phyloP scores from a whole-genome alignment of 2,797 vertebrate genomes.

The Anisognathus igniventris region DNA sequence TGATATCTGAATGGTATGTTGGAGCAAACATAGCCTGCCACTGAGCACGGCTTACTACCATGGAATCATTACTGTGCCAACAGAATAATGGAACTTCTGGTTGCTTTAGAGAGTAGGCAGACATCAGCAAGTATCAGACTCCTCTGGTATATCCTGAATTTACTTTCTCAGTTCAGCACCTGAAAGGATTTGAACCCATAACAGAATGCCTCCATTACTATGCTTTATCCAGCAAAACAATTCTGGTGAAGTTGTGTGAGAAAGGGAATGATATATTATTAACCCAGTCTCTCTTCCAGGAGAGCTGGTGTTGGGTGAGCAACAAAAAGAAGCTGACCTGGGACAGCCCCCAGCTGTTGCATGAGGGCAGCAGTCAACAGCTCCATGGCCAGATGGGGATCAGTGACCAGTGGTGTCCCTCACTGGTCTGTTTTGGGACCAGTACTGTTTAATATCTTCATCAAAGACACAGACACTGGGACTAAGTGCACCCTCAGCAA shows the following conservation, averaged over 20 bases:
- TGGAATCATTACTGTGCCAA: neutral
- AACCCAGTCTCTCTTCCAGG: neutral
- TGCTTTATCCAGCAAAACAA: neutral
- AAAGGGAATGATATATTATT: neutral
- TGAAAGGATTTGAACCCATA: neutral
- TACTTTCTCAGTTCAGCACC: neutral
- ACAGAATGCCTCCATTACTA: neutral
- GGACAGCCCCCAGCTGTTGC: neutral
- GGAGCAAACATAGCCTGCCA: neutral
- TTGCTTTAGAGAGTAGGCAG: neutral
- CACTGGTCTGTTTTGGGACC: neutral
- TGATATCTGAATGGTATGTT: neutral
- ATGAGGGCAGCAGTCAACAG: neutral
- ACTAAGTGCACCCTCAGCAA: neutral
- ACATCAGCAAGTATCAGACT: rapidly evolving
- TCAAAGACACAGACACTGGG: neutral
- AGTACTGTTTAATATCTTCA: neutral
- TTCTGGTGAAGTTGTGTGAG: neutral
- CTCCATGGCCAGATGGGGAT: neutral
- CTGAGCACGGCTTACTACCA: neutral
- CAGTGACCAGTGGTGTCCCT: neutral
- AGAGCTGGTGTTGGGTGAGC: neutral
- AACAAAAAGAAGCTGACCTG: neutral
- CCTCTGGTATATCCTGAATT: neutral
- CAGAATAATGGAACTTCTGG: neutral